phyloP scores from a whole-genome alignment of 2,797 vertebrate genomes.

The Heliangelus exortis region DNA sequence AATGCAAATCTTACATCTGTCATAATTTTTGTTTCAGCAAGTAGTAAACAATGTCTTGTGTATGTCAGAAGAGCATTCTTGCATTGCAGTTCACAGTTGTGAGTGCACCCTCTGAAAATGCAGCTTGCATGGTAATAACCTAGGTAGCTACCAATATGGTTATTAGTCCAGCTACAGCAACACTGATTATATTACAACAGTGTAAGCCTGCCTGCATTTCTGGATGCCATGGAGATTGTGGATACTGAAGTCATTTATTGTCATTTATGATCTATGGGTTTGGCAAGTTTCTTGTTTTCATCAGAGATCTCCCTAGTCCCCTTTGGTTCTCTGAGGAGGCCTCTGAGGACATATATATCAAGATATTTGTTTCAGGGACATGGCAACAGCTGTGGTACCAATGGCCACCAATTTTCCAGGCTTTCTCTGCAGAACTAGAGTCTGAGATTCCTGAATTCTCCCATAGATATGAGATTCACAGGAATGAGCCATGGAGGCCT shows the following conservation, averaged over 20 bases:
- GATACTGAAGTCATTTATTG: neutral
- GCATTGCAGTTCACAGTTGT: neutral
- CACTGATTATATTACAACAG: neutral
- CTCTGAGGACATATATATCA: neutral
- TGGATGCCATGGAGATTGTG: neutral
- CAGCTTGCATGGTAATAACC: fast-evolving
- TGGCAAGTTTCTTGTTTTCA: neutral
- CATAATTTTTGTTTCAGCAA: neutral
- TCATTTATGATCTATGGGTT: neutral
- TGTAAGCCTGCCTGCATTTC: neutral
- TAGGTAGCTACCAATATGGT: neutral
- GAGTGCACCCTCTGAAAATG: fast-evolving
- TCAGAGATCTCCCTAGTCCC: neutral
- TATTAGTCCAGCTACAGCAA: neutral
- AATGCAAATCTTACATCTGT: constrained; percentile 25
- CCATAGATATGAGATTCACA: neutral
- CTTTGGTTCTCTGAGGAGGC: neutral
- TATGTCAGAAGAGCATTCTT: neutral
- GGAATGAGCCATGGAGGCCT: neutral
- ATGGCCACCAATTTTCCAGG: neutral
- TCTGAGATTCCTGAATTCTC: neutral
- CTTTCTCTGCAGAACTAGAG: neutral
- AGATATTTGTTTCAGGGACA: neutral
- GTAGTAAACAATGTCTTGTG: neutral
- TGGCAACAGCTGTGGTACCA: neutral